phyloP scores from a whole-genome alignment of 2,888 invertebrate species.

The Lepidochitona cinerea region DNA sequence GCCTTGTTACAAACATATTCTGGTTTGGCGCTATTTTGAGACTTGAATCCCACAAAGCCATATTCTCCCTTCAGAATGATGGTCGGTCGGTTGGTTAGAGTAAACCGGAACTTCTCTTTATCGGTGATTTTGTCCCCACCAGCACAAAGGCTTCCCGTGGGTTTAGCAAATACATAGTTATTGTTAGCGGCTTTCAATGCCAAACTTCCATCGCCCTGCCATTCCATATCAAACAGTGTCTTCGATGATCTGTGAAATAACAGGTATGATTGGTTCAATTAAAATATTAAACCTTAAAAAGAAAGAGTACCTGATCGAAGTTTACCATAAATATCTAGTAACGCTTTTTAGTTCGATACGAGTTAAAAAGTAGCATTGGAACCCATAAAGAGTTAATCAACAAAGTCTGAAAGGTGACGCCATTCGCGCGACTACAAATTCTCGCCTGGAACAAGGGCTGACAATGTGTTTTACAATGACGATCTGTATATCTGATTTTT shows the following conservation, averaged over 20 bases:
- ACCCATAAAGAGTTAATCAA: too few relatives aligned
- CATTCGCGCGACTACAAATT: too few relatives aligned
- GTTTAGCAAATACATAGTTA: slow-evolving; percentile 92
- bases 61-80: slow-evolving; percentile 95
- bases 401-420: too few relatives aligned
- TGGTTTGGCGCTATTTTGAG: slow-evolving; percentile 81
- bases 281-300: too few relatives aligned
- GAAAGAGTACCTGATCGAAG: too few relatives aligned
- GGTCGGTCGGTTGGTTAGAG: slow-evolving; percentile 80
- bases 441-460: too few relatives aligned
- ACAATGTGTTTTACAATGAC: too few relatives aligned
- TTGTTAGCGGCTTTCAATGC: slow-evolving; percentile 95
- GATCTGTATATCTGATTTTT: neutral
- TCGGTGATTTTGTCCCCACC: slow-evolving; percentile 87
- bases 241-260: slow-evolving; percentile 37
- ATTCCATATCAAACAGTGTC: slow-evolving; percentile 86
- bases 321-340: too few relatives aligned
- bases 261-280: neutral
- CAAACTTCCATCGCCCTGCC: slow-evolving; percentile 93
- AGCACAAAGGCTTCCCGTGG: slow-evolving; percentile 94
- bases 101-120: slow-evolving; percentile 92
- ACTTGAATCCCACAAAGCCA: slow-evolving; percentile 95
- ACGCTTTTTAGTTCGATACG: too few relatives aligned
- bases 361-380: too few relatives aligned
- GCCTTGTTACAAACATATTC: slow-evolving; percentile 91